Conservation (phyloP, 2,888 invertebrate genomes). For the Bombylius discolor region DNA sequence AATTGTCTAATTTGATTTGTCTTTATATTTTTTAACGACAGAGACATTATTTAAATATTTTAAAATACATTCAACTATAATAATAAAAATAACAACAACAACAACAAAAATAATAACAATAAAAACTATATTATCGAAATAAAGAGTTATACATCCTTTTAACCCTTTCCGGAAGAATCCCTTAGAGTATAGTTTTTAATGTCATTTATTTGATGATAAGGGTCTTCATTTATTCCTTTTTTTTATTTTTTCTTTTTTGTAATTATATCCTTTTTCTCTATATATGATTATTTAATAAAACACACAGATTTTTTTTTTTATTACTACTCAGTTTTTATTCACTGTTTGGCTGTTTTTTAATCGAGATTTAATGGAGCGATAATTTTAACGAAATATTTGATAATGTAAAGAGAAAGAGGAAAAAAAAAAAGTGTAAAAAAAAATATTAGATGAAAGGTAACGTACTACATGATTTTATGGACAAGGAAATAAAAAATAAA, state of each 20-base stretch:
- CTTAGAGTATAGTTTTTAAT: neutral
- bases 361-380: conserved; percentile 8
- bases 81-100: too few relatives aligned
- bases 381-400: conserved; percentile 7
- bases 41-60: too few relatives aligned
- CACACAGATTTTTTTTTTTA: too few relatives aligned
- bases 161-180: neutral
- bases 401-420: neutral
- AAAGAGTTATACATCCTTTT: neutral
- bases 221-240: neutral
- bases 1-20: too few relatives aligned
- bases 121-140: too few relatives aligned
- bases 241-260: too few relatives aligned
- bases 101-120: too few relatives aligned
- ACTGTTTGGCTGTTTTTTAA: neutral
- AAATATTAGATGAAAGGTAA: neutral
- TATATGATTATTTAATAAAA: neutral
- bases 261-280: neutral
- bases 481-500: neutral
- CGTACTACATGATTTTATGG: too few relatives aligned
- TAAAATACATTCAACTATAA: too few relatives aligned
- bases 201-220: neutral
- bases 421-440: neutral
- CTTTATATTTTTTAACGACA: too few relatives aligned
- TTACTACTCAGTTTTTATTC: neutral